Evolutionary conservation across 2,797 vertebrate species (phyloP).

Genomic region (Schizopygopsis pylzovi): DNA sequence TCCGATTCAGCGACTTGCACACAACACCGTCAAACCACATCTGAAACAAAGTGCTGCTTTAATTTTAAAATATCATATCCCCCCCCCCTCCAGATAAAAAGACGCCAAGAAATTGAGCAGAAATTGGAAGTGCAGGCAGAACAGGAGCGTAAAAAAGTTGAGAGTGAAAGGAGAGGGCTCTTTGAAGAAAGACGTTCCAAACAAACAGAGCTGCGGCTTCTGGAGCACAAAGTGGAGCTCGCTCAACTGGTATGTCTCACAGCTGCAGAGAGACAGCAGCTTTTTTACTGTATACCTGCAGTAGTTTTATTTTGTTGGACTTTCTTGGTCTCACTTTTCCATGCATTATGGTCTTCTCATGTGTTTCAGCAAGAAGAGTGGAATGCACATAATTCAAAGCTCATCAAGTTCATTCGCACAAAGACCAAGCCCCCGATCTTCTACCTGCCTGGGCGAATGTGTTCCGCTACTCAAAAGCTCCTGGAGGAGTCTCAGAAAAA

Average conservation of each 20-base stretch:
- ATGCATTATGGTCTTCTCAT: neutral
- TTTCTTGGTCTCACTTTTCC: neutral
- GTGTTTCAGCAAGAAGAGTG: conserved; percentile 94
- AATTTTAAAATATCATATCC: neutral
- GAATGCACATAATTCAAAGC: conserved; percentile 92
- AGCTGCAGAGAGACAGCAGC: neutral
- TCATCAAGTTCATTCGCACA: conserved; percentile 97
- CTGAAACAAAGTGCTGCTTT: neutral
- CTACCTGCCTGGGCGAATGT: conserved; percentile 94
- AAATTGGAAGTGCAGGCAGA: conserved; percentile 98
- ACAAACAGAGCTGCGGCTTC: conserved; percentile 94
- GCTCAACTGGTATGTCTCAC: conserved; percentile 90
- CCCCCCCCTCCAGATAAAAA: conserved; percentile 85
- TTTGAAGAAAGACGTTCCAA: conserved; percentile 97
- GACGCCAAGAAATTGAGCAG: conserved; percentile 95
- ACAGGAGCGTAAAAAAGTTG: conserved; percentile 93
- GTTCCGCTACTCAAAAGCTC: conserved; percentile 93
- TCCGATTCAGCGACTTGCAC: neutral
- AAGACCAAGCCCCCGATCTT: conserved; percentile 96
- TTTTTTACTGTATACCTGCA: neutral
- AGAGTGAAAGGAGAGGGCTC: conserved; percentile 92
- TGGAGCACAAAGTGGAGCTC: conserved; percentile 98
- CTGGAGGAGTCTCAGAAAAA: conserved; percentile 97
- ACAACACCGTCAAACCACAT: neutral
- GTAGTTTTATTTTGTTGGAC: neutral